These are phyloP conservation scores for Polypedilum vanderplanki DNA, from an alignment of 1,140 invertebrate species.

Conservation along the genomic window DNA sequence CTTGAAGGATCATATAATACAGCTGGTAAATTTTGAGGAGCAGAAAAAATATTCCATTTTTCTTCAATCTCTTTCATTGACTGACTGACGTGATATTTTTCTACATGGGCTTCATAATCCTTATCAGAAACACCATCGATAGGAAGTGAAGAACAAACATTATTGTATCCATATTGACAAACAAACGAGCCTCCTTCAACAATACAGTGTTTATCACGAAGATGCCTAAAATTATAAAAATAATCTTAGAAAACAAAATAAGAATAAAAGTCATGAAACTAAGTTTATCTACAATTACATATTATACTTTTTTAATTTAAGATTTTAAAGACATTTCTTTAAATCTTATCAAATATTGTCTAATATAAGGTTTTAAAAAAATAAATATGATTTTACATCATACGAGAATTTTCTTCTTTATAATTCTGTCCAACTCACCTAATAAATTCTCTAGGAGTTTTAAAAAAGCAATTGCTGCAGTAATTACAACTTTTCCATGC, in stretches of 20 bases:
- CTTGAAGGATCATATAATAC: constrained; percentile 92
- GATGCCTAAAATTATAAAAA: constrained; percentile 53
- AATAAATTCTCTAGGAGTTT: constrained; percentile 48
- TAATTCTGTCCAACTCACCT: constrained; percentile 39
- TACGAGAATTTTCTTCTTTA: too few relatives aligned
- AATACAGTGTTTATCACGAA: constrained; percentile 73
- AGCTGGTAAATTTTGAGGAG: constrained; percentile 90
- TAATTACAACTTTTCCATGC: constrained; percentile 51
- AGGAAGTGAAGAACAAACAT: constrained; percentile 76
- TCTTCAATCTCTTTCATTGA: constrained; percentile 48
- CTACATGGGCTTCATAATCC: constrained; percentile 81
- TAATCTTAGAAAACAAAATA: constrained; percentile 30
- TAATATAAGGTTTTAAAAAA: neutral
- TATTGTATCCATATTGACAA: constrained; percentile 83
- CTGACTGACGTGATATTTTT: constrained; percentile 66
- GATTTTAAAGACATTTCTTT: too few relatives aligned
- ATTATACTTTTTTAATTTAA: too few relatives aligned
- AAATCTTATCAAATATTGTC: too few relatives aligned
- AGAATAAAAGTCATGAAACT: too few relatives aligned
- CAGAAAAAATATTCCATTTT: constrained; percentile 69
- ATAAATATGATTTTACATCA: too few relatives aligned
- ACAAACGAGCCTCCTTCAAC: constrained; percentile 83
- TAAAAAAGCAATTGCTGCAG: constrained; percentile 50
- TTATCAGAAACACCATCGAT: constrained; percentile 81
- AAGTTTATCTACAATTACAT: too few relatives aligned